Evolutionary conservation across 2,797 vertebrate genomes (phyloP), one percentile per base, ranked within the genome.

Genomic region (Mormyrus proboscirostris): DNA sequence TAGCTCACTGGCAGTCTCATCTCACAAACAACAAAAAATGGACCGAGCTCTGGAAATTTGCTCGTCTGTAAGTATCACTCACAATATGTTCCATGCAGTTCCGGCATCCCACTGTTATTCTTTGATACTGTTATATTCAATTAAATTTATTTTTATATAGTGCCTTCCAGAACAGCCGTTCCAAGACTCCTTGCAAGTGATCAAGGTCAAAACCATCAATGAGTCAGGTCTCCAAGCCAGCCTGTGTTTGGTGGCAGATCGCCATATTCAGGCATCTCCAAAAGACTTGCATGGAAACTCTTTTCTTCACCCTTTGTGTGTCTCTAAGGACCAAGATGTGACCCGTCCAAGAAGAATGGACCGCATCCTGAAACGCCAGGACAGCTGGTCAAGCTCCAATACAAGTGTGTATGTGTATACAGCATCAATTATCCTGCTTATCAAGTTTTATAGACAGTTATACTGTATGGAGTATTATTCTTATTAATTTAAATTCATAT

Each of bases 381-480:
- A 96, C 92, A 96, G 95, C 89, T 96, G 95, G 95, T 95, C 95
- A 90, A 95, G 92, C 89, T 94, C 93, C 91, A 92, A 92, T 51
- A 90, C 93, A 89, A 95, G 95, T 95, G 88, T 90, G 90, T 89
- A 86, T 47, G 47, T 88, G 76, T 82, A 51, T 8, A n/a, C 55
- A 62, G 53, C 25, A 10, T 41, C 82, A 51, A 22, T 49, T 84
- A 29, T 49, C 82, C 47, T 22, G 41, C 49, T 47, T 29, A 22
- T 14, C 49, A 3, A 12, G 19, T 4, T 47, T 59, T 14, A 16
- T 49, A 50, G 16, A 7, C 51, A 10, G 44, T 83, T 76, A 82
- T 55, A 33, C 29, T 33, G 29, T 33, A 8, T 10, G 38, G 41
- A 4, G 16, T 59, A 55, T 84, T 44, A 51, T 69, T 22, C 6